Base-by-base conservation (phyloP, 2,888 invertebrate genomes). In the Phortica magna region DNA sequence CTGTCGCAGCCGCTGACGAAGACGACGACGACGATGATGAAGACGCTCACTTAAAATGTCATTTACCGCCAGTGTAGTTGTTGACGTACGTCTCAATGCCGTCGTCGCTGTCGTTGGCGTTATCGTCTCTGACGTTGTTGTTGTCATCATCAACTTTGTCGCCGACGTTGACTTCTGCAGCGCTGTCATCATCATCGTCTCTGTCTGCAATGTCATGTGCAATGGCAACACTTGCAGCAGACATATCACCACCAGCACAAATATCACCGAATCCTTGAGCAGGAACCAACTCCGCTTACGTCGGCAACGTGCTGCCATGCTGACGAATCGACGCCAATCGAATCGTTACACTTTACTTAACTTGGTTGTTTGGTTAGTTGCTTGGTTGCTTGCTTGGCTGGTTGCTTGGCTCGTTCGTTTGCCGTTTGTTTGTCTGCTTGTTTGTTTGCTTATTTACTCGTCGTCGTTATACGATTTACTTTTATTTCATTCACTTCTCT, bases 291-390 rank as follows among this genome's bases (percentile, higher is more conserved):
- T 84, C 78, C 84, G 84, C 79, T 80, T 81, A 78, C 84, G 86
- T 79, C 83, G 85, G 78, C 82, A 86, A 81, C 85, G 81, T 79
- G 83, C 83, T 82, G 89, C 86, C 89, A 85, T 88, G 82, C 84
- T 88, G 82, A 84, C 59, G 41, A 61, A 22, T 61, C 61, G 22
- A 61, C 19, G 17, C 61, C 17, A 22, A 19, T 48, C 48, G 61
- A 59, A 61, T 61, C 48, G 48, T 14, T 48, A 12, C 48, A 48
- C 48, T 48, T 65, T 7, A 7, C 59, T 59, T 12, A n/a, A 59
- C 59, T 59, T n/a, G 7, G 19, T n/a, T 59, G 53, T 53, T n/a
- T 53, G 53, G 2, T n/a, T n/a, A 7, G 10, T 64, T 55, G 10
- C 42, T 19, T 71, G 53, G 7, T 22, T 41, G 19, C 22, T 22